Conservation (phyloP, 2,113 vertebrate species). For the Psittacus erithacus region DNA sequence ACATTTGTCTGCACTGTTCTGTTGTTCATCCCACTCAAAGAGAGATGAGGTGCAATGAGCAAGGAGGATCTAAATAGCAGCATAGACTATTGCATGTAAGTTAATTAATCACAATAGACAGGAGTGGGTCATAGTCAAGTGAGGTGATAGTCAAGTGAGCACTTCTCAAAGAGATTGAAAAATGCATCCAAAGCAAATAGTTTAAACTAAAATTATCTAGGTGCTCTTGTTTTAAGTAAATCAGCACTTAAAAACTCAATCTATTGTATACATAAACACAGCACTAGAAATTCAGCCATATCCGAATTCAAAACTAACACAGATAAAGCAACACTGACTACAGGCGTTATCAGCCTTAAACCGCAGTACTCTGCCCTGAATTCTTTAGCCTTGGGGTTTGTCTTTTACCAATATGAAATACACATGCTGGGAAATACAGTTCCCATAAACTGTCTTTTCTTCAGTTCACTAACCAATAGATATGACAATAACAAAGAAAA, state of each 20-base stretch:
- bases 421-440: neutral
- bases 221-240: neutral
- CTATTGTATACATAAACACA: neutral
- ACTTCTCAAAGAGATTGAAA: neutral
- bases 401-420: neutral
- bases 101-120: neutral
- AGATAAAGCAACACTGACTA: neutral
- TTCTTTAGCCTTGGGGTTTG: neutral
- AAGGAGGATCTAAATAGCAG: neutral
- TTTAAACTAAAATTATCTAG: neutral
- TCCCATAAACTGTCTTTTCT: neutral
- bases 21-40: conserved; percentile 25
- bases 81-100: neutral
- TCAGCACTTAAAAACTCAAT: neutral
- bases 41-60: conserved; percentile 19
- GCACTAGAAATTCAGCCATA: neutral
- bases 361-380: neutral
- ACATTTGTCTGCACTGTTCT: conserved; percentile 3
- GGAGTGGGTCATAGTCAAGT: neutral
- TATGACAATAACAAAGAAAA: neutral
- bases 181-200: neutral
- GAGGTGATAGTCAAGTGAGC: neutral
- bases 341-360: neutral
- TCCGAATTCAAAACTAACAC: neutral
- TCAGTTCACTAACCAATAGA: neutral